phyloP scores from a whole-genome alignment of 2,888 invertebrate genomes.

The Andrena dorsata region DNA sequence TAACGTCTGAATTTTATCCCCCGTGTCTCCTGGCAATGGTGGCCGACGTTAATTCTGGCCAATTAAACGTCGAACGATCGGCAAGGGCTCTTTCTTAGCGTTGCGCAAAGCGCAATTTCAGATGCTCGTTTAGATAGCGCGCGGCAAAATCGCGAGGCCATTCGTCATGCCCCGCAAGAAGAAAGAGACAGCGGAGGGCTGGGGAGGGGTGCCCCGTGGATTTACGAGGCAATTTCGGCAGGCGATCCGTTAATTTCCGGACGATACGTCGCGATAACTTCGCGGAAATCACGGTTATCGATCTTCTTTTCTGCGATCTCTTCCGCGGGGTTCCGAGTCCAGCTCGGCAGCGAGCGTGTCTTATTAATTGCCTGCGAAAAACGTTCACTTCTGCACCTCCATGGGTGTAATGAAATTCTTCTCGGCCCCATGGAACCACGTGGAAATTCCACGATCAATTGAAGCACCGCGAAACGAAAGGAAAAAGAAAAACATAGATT shows the following conservation, averaged over 20 bases:
- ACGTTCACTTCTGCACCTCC: constrained; percentile 6
- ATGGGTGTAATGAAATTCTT: constrained; percentile 23
- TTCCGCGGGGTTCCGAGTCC: constrained; percentile 9
- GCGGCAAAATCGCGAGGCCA: constrained; percentile 68
- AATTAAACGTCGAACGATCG: constrained; percentile 62
- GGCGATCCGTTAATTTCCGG: constrained; percentile 78
- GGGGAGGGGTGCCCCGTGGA: constrained; percentile 53
- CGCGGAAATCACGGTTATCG: constrained; percentile 75
- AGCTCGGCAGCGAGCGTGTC: constrained; percentile 9
- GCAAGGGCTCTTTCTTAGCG: constrained; percentile 32
- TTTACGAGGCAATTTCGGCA: constrained; percentile 80
- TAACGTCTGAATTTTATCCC: not conserved
- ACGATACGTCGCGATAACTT: constrained; percentile 72
- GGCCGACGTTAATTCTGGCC: constrained; percentile 22
- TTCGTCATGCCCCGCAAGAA: constrained; percentile 75
- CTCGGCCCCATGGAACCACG: not conserved
- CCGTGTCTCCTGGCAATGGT: not conserved
- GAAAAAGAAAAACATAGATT: too few relatives aligned
- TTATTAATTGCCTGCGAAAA: constrained; percentile 51
- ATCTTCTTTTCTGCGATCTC: constrained; percentile 65
- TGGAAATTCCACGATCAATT: not conserved
- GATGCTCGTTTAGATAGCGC: constrained; percentile 81
- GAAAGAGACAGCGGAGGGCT: constrained; percentile 40
- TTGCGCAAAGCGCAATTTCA: constrained; percentile 73
- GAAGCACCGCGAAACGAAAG: not conserved